These are phyloP conservation scores for Cephus nigrinus DNA, from an alignment of 2,888 invertebrate genomes.

Conservation along the genomic window DNA sequence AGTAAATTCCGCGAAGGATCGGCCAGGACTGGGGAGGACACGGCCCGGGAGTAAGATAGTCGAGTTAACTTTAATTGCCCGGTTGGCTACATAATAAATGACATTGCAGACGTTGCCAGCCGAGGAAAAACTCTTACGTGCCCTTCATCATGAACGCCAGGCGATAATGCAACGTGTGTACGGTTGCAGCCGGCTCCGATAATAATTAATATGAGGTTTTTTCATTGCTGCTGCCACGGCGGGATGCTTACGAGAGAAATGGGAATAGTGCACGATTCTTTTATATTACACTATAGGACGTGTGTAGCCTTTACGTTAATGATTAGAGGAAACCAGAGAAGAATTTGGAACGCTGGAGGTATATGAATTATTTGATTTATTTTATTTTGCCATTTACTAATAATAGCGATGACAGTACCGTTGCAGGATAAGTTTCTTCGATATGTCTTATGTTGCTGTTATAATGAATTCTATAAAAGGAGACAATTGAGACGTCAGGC, in stretches of 20 bases:
- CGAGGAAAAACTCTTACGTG: slow-evolving; percentile 39
- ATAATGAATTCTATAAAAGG: not conserved
- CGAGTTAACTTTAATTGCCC: slow-evolving; percentile 58
- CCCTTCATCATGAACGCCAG: slow-evolving; percentile 2
- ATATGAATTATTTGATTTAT: not conserved
- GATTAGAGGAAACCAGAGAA: not conserved
- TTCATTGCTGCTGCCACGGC: not conserved
- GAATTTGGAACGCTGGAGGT: not conserved
- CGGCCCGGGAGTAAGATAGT: slow-evolving; percentile 26
- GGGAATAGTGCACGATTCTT: not conserved
- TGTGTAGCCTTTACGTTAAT: not conserved
- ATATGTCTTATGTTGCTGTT: not conserved
- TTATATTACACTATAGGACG: not conserved
- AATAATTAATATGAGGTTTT: not conserved
- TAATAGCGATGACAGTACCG: not conserved
- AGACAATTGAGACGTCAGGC: not conserved
- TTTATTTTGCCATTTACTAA: not conserved
- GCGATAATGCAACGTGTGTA: slow-evolving; percentile 14
- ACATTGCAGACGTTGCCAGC: slow-evolving; percentile 41
- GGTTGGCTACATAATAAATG: slow-evolving; percentile 52
- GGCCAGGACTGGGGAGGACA: slow-evolving; percentile 20
- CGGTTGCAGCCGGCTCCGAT: slow-evolving; percentile 1
- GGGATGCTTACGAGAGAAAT: not conserved
- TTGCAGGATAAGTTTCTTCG: not conserved
- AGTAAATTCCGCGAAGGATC: slow-evolving; percentile 52